Percentiles rank a stretch among this genome's conserved stretches.
Conservation (phyloP, 2,797 vertebrate genomes). For the Emys orbicularis region DNA sequence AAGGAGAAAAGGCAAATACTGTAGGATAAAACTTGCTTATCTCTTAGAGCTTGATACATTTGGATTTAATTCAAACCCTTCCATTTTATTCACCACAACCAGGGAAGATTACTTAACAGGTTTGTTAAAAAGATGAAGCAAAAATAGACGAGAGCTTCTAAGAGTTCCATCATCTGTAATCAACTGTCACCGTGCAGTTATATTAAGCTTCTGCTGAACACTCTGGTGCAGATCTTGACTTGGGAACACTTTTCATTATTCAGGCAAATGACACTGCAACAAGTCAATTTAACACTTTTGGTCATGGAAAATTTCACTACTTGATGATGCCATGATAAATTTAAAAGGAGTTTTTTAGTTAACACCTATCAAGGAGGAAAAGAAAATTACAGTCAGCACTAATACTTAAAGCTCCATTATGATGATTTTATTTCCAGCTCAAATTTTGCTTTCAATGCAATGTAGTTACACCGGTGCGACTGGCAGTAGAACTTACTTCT, state of each 20-base stretch:
- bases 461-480: not conserved
- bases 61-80: not conserved
- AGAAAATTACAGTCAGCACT: not conserved
- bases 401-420: not conserved
- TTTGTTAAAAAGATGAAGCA: not conserved
- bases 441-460: not conserved
- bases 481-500: not conserved
- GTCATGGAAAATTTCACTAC: slow-evolving; percentile 13
- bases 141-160: not conserved
- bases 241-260: slow-evolving; percentile 48
- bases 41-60: not conserved
- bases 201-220: slow-evolving; percentile 3
- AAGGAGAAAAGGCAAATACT: slow-evolving; percentile 9
- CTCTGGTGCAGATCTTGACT: not conserved
- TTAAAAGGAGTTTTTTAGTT: not conserved
- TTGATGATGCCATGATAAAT: slow-evolving; percentile 44
- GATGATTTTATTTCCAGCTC: not conserved
- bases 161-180: not conserved
- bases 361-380: not conserved
- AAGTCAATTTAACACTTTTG: slow-evolving; percentile 4
- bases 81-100: not conserved
- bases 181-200: not conserved
- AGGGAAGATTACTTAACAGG: not conserved
- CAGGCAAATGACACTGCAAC: not conserved
- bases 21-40: not conserved